phyloP scores from a whole-genome alignment of 2,797 vertebrate species.

The Neomorphus geoffroyi region DNA sequence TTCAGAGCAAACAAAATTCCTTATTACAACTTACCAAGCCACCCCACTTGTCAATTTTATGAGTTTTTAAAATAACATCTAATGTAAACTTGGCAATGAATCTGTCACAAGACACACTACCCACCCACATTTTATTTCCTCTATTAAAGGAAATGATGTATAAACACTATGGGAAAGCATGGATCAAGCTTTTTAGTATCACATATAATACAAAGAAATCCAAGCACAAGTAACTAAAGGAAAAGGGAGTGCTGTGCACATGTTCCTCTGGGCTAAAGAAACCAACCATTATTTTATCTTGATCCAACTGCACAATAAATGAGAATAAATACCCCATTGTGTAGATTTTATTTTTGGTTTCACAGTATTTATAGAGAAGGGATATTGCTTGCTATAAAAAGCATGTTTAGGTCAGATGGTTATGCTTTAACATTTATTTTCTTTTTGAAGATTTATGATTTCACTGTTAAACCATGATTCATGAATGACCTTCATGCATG shows the following conservation, averaged over 20 bases:
- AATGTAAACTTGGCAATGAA: background rate
- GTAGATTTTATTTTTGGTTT: background rate
- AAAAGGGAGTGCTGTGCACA: background rate
- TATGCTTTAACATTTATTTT: background rate
- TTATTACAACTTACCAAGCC: background rate
- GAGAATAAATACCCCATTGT: background rate
- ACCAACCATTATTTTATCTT: background rate
- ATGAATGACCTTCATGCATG: background rate
- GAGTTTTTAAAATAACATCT: conserved; percentile 34
- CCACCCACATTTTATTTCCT: background rate
- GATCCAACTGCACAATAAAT: background rate
- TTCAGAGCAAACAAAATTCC: background rate
- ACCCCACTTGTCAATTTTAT: conserved; percentile 7
- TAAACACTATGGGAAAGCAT: background rate
- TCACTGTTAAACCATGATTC: background rate
- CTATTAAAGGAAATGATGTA: conserved; percentile 7
- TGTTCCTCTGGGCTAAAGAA: background rate
- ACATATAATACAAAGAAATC: background rate
- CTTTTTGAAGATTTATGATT: background rate
- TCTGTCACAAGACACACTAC: background rate
- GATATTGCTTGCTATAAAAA: background rate
- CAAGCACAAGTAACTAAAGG: background rate
- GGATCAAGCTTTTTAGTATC: background rate
- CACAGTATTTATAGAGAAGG: background rate
- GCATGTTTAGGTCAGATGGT: background rate